Conservation (phyloP, 23 tunicate species). For the Phallusia fumigata region DNA sequence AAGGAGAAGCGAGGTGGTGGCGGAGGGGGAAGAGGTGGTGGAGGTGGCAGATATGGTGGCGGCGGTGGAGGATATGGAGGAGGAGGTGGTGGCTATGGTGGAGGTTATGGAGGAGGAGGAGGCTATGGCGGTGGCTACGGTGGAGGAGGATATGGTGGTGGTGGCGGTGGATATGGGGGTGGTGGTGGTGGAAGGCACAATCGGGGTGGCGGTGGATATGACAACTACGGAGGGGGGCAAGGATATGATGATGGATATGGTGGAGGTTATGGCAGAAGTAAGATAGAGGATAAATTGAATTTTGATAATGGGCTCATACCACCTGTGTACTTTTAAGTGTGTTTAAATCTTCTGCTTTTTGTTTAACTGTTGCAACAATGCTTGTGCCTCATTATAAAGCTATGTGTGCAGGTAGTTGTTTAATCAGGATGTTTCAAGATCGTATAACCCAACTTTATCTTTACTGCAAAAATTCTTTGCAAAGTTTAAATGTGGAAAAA, state of each 20-base stretch:
- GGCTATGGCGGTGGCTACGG: background rate
- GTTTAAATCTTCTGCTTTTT: too few species aligned
- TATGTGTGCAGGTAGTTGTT: too few species aligned
- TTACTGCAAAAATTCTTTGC: too few species aligned
- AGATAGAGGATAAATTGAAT: too few species aligned
- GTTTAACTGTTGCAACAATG: too few species aligned
- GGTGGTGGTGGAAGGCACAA: background rate
- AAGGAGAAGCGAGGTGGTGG: background rate
- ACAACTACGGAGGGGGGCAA: background rate
- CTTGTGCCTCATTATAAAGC: too few species aligned
- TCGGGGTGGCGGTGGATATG: background rate
- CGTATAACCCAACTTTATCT: too few species aligned
- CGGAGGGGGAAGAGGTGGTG: background rate
- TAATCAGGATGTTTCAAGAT: too few species aligned
- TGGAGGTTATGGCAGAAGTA: background rate
- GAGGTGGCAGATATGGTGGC: background rate
- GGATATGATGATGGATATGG: conserved; percentile 7
- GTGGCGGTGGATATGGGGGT: background rate
- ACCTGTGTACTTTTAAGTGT: too few species aligned
- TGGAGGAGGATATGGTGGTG: background rate
- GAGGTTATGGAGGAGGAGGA: background rate
- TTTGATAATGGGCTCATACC: too few species aligned
- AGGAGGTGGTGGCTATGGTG: background rate
- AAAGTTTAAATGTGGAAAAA: too few species aligned
- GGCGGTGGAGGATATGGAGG: background rate